Evolutionary conservation across 2,113 vertebrate genomes (phyloP).

Genomic region (Scortum barcoo): DNA sequence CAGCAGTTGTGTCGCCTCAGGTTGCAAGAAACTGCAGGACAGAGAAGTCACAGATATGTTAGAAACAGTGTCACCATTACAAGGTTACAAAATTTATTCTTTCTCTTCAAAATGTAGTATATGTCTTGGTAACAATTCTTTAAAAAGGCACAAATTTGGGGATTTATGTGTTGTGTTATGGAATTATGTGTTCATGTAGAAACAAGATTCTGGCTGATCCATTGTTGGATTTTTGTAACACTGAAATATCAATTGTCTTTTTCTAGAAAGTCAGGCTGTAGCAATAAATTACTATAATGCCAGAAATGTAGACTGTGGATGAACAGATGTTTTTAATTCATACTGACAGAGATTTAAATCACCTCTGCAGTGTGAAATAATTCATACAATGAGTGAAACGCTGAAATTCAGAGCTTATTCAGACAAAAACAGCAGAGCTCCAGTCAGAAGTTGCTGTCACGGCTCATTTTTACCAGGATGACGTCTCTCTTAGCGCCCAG

Average conservation of each 20-base stretch:
- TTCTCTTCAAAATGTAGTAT: background rate
- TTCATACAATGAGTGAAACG: background rate
- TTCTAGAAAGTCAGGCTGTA: background rate
- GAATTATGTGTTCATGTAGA: background rate
- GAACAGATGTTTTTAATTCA: background rate
- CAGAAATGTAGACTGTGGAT: background rate
- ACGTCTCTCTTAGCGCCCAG: background rate
- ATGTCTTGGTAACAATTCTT: background rate
- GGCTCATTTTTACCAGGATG: background rate
- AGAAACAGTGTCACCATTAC: background rate
- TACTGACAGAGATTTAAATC: background rate
- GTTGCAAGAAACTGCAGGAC: background rate
- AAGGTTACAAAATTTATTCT: too few relatives aligned
- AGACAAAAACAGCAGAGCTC: background rate
- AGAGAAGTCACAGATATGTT: background rate
- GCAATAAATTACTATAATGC: background rate
- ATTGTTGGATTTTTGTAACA: background rate
- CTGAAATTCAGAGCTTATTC: background rate
- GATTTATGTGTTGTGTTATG: too few relatives aligned
- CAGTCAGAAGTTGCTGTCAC: conserved; percentile 9
- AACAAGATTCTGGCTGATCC: background rate
- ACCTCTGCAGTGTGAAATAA: background rate
- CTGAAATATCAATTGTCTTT: background rate
- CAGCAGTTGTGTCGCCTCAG: background rate
- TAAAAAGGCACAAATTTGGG: background rate